Conservation (phyloP, 64 coral and sea anemone species). For the Pocillopora verrucosa region DNA sequence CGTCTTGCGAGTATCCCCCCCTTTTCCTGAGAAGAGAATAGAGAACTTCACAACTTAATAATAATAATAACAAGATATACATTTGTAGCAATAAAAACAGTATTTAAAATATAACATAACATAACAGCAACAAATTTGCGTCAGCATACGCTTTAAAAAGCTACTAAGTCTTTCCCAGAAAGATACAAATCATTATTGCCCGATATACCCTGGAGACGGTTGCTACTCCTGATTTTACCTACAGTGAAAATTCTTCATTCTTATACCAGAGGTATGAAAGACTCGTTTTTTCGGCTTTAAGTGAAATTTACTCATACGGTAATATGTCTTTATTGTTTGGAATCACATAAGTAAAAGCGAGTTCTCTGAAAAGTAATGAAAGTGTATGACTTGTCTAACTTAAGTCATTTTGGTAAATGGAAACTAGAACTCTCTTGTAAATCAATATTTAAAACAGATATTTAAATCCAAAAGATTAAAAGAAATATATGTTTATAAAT, state of each 20-base stretch:
- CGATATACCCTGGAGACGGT: not conserved
- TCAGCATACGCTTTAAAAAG: constrained; percentile 43
- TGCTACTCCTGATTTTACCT: not conserved
- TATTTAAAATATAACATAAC: not conserved
- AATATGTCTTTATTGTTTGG: not conserved
- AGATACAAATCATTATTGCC: constrained; percentile 23
- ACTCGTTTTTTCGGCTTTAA: not conserved
- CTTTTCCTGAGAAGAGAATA: not conserved
- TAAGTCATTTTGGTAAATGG: not conserved
- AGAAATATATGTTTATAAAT: not conserved
- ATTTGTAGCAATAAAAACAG: not conserved
- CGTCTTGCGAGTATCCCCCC: too few relatives aligned
- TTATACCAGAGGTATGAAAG: not conserved
- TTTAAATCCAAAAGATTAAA: constrained; percentile 4
- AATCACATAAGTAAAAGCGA: too few relatives aligned
- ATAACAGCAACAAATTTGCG: not conserved
- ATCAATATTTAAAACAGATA: not conserved
- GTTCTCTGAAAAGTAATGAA: too few relatives aligned
- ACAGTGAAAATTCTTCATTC: not conserved
- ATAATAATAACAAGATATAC: not conserved
- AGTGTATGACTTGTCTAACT: not conserved
- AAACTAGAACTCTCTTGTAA: not conserved
- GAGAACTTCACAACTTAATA: not conserved
- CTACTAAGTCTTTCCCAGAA: constrained; percentile 53
- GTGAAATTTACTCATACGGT: not conserved